A percentile compares a stretch with the other conserved stretches of the same genome.
Conservation (phyloP, 2,888 invertebrate genomes). For the Ditula angustiorana region DNA sequence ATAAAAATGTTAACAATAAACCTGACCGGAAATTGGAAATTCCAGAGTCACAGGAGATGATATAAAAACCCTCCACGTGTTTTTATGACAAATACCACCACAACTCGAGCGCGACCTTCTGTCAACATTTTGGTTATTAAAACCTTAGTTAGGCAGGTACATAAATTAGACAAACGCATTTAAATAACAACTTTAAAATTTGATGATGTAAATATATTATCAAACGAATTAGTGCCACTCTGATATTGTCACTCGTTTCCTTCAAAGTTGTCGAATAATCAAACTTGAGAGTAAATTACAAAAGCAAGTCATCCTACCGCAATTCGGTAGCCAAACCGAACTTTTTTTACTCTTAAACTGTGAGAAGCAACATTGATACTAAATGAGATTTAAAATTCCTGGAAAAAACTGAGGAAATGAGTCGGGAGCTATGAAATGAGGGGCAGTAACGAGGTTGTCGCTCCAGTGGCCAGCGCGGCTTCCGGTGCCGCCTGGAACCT, state of each 20-base stretch:
- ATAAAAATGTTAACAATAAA: slow-evolving; percentile 44
- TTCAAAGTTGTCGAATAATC: slow-evolving; percentile 17
- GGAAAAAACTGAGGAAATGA: slow-evolving; percentile 76
- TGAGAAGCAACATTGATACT: slow-evolving; percentile 64
- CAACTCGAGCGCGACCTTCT: slow-evolving; percentile 41
- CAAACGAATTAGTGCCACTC: not conserved
- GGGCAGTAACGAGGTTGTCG: slow-evolving; percentile 71
- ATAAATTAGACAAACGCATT: not conserved
- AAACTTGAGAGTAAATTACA: slow-evolving; percentile 26
- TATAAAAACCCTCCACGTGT: slow-evolving; percentile 49
- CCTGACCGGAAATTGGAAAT: slow-evolving; percentile 74
- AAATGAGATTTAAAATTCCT: slow-evolving; percentile 62
- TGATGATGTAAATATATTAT: not conserved
- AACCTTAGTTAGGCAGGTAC: not conserved
- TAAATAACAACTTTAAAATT: slow-evolving; percentile 5
- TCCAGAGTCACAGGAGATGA: slow-evolving; percentile 49
- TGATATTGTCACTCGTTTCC: slow-evolving; percentile 17
- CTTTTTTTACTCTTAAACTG: slow-evolving; percentile 54
- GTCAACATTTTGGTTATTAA: slow-evolving; percentile 27
- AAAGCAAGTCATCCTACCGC: slow-evolving; percentile 40
- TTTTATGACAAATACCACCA: slow-evolving; percentile 54
- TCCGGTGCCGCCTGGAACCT: slow-evolving; percentile 60
- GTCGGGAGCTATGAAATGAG: slow-evolving; percentile 63
- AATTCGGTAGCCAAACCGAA: slow-evolving; percentile 42
- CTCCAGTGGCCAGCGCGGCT: slow-evolving; percentile 67